These are phyloP conservation scores for Cephus cinctus DNA, from an alignment of 1,140 invertebrate species.

Conservation along the genomic window DNA sequence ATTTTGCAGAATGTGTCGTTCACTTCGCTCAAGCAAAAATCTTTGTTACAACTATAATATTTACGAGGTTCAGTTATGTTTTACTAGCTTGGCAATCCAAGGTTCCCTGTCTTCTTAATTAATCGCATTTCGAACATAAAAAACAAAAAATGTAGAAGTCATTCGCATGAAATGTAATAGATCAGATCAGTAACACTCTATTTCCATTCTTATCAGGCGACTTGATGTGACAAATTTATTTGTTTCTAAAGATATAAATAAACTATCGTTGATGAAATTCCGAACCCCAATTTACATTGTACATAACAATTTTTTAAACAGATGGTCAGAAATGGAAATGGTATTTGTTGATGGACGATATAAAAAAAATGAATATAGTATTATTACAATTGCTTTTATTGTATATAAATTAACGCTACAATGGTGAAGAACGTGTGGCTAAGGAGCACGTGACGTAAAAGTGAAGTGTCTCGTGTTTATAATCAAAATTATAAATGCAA, in stretches of 20 bases:
- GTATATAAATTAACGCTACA: slow-evolving; percentile 1
- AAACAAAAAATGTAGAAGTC: neutral
- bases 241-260: slow-evolving; percentile 42
- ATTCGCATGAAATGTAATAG: slow-evolving; percentile 3
- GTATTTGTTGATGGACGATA: too few relatives aligned
- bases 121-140: slow-evolving; percentile 2
- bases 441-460: slow-evolving; percentile 1
- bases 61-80: too few relatives aligned
- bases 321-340: too few relatives aligned
- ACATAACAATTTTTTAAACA: too few relatives aligned
- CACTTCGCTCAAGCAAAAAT: too few relatives aligned
- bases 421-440: neutral
- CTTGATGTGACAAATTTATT: slow-evolving; percentile 43
- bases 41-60: too few relatives aligned
- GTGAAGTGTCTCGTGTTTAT: slow-evolving; percentile 1
- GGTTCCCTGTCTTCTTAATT: too few relatives aligned
- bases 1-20: too few relatives aligned
- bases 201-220: slow-evolving; percentile 31
- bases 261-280: slow-evolving; percentile 28
- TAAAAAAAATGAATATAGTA: neutral
- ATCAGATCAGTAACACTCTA: slow-evolving; percentile 17
- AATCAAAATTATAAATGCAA: slow-evolving; percentile 20
- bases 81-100: too few relatives aligned
- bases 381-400: slow-evolving; percentile 5
- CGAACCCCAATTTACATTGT: too few relatives aligned